Evolutionary conservation across 2,888 invertebrate genomes (phyloP), one percentile per base, ranked within the genome.

Genomic region (Acronicta leporina): DNA sequence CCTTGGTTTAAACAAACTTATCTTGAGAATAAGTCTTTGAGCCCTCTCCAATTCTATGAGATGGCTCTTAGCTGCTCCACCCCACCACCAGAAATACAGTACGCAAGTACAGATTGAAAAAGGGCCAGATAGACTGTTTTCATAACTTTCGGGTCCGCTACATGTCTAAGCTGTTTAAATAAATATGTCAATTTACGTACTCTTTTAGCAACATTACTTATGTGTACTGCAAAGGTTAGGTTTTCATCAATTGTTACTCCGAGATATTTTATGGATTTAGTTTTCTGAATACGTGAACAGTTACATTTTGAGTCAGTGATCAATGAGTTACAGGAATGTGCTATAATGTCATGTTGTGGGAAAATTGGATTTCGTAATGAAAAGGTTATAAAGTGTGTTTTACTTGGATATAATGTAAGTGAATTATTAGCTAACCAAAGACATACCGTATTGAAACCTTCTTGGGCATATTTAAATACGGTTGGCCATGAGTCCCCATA

Each of bases 281-380:
- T 25, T 44, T 44, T 44, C 10, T 44, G 5, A 44, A 44, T 44
- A 44, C 15, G 16, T 25, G 44, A 20, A 44, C 44, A 44, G 44
- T 13, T 44, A 20, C 44, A 44, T 16, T 16, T 44, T 16, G 44
- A 44, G 13, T 20, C 25, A 25, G 7, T 1, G 13, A 6, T 1
- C 5, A 35, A 13, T 44, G 13, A 13, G 13, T 20, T 44, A 44
- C 44, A 44, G 15, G 16, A 11, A 44, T 44, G 44, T 15, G 44
- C 44, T 16, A 44, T 16, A 13, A 44, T 16, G 14, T 44, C 14
- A 7, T 15, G 44, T 44, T 16, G 44, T 13, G 20, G 15, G 20
- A 6, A 8, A 13, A 11, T 25, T 0, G 44, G 9, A 20, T 44
- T 44, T 44, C 44, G 16, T 15, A 44, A 20, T 5, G 44, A 20